Evolutionary conservation across 64 coral and sea anemone genomes (phyloP).

Genomic region (Pocillopora damicornis): DNA sequence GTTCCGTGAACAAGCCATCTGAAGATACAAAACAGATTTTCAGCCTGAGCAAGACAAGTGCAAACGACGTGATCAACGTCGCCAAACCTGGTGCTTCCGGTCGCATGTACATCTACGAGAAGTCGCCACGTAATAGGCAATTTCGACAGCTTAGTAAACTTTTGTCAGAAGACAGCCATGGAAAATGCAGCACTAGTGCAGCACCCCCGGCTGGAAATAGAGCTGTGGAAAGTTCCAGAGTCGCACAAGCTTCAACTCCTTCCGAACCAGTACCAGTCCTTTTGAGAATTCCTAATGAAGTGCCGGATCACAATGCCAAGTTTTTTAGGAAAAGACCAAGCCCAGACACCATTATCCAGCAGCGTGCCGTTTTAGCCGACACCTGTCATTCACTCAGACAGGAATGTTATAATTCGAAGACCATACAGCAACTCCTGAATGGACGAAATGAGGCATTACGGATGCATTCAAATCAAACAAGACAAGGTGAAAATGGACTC

Average conservation of each 20-base stretch:
- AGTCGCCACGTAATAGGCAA: not conserved
- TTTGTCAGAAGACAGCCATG: not conserved
- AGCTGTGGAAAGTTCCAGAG: not conserved
- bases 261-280: not conserved
- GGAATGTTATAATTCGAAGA: not conserved
- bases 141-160: not conserved
- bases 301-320: not conserved
- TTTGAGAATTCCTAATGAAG: not conserved
- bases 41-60: not conserved
- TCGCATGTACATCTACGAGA: not conserved
- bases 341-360: not conserved
- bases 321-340: not conserved
- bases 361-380: not conserved
- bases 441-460: not conserved
- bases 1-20: not conserved
- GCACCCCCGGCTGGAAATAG: not conserved
- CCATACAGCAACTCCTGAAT: not conserved
- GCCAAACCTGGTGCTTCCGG: not conserved
- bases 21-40: not conserved
- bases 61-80: not conserved
- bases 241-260: not conserved
- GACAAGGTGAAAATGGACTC: not conserved
- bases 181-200: not conserved
- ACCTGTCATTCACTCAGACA: not conserved
- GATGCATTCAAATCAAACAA: not conserved